Evolutionary conservation across 2,888 invertebrate genomes (phyloP).

Genomic region (Agrochola circellaris): DNA sequence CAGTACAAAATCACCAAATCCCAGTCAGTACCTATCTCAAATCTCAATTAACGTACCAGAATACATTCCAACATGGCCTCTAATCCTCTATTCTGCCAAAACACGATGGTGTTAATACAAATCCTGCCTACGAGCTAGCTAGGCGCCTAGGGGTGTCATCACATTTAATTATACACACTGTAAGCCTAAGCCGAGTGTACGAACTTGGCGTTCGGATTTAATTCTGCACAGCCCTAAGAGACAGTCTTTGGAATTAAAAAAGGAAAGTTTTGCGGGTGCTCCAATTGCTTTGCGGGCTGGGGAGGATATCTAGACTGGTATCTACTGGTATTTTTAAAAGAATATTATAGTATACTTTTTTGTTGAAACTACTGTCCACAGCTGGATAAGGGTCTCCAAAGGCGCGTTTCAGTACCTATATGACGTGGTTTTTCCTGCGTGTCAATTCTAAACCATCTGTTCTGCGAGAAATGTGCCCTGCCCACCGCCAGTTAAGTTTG

Average conservation of each 20-base stretch:
- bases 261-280: neutral
- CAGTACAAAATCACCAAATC: conserved; percentile 9
- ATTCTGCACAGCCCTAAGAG: conserved; percentile 35
- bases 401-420: neutral
- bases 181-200: conserved; percentile 56
- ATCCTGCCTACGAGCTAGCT: conserved; percentile 40
- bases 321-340: neutral
- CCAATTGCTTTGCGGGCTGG: conserved; percentile 1
- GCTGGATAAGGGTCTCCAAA: neutral
- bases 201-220: conserved; percentile 56
- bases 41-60: conserved; percentile 38
- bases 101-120: conserved; percentile 62
- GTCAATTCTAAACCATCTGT: neutral
- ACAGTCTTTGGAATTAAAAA: conserved; percentile 38
- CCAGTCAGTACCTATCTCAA: conserved; percentile 8
- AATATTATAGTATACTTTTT: neutral
- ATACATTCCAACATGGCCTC: conserved; percentile 36
- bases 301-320: neutral
- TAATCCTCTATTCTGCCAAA: conserved; percentile 55
- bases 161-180: conserved; percentile 64
- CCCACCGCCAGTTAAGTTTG: too few species aligned
- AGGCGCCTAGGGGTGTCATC: conserved; percentile 61
- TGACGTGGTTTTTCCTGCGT: neutral
- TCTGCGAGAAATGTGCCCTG: too few species aligned
- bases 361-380: neutral